Evolutionary conservation across 2,113 vertebrate species (phyloP).

Genomic region (Brachirus orientalis): DNA sequence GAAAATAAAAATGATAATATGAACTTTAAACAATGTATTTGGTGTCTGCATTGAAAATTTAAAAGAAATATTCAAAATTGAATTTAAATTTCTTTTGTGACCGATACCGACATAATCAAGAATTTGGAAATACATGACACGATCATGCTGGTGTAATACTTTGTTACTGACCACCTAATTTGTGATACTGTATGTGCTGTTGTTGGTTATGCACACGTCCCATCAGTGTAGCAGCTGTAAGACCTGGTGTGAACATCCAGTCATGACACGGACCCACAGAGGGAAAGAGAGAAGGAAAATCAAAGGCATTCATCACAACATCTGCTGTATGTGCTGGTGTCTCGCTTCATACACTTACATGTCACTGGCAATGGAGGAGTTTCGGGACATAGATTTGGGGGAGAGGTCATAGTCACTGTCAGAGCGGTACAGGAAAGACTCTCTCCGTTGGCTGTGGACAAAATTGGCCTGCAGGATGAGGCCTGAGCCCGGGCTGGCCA

Average conservation of each 20-base stretch:
- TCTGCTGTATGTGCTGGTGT: background rate
- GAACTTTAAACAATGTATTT: background rate
- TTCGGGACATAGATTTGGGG: conserved; percentile 98
- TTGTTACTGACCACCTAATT: too few species aligned
- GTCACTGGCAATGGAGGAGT: conserved; percentile 99
- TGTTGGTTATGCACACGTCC: conserved; percentile 54
- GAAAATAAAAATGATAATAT: background rate
- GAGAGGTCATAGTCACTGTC: conserved; percentile 99
- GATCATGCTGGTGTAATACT: too few species aligned
- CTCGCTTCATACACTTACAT: conserved; percentile 84
- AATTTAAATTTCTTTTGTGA: too few species aligned
- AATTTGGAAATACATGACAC: too few species aligned
- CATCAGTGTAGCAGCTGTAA: conserved; percentile 12
- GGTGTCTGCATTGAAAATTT: too few species aligned
- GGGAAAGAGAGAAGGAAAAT: conserved; percentile 4
- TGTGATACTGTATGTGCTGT: conserved; percentile 30
- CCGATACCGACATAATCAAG: background rate
- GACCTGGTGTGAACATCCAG: conserved; percentile 23
- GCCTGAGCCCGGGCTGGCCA: conserved; percentile 97
- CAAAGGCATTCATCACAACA: conserved; percentile 3
- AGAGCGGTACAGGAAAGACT: conserved; percentile 97
- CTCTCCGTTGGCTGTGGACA: conserved; percentile 96
- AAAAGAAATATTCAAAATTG: too few species aligned
- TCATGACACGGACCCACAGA: conserved; percentile 21
- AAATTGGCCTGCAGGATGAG: conserved; percentile 99